Evolutionary conservation across 1,140 invertebrate species (phyloP), one percentile per base, ranked within the genome.

Genomic region (Apolygus lucorum): DNA sequence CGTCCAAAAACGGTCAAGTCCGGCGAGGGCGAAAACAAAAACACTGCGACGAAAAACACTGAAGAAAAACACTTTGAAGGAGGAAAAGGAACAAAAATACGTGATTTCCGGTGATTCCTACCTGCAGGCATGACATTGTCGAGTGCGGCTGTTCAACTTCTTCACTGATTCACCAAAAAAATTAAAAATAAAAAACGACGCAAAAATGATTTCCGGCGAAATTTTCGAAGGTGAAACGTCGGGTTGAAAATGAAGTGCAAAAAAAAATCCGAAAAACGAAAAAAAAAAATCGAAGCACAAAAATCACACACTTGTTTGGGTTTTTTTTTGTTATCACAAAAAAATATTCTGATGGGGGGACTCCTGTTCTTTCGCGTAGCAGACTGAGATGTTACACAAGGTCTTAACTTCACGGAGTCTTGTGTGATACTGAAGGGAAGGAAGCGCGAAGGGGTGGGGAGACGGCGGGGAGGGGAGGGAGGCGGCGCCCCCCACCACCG

Each of bases 371-470:
- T 11, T 59, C 54, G 54, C 54, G 54, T 24, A 4, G 4, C 22
- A 11, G 54, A 14, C 54, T 49, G 8, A 8, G 17, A 49, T 11
- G 8, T 59, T 11, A 14, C 11, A 59, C 11, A 59, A 59, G 54
- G 54, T 59, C 54, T 59, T 59, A 59, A 59, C 54, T 59, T 59
- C 54, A 59, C 54, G 54, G 54, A 22, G 54, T 59, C 54, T 59
- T 59, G 54, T 59, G 54, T 59, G 54, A 59, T 59, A 59, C 54
- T 59, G 54, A 59, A 8, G 54, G 22, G 22, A 59, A 4, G 11
- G 2, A 49, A 22, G 54, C 54, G 22, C 11, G 22, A 59, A 21
- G 17, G 54, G 54, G 54, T 59, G 54, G 54, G 54, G 54, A 24
- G 11, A 59, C 13, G 22, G 54, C 54, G 54, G 54, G 54, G 54